Evolutionary conservation across 1,140 invertebrate species (phyloP).

Genomic region (Sinonovacula constricta): DNA sequence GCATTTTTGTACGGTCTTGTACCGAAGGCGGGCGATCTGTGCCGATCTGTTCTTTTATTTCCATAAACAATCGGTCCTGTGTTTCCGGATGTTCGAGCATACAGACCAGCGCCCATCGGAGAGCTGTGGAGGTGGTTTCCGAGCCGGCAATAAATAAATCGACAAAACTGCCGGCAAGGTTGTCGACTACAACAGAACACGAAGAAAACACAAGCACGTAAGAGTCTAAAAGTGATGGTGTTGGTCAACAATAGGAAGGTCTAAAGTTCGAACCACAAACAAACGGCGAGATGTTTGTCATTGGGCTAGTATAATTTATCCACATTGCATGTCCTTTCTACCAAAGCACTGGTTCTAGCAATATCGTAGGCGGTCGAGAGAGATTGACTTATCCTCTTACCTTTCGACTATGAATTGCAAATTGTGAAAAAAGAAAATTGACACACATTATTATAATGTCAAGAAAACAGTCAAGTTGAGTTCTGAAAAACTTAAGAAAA

Average conservation of each 20-base stretch:
- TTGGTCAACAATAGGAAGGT: not conserved
- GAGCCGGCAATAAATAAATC: too few relatives aligned
- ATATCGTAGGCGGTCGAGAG: too few relatives aligned
- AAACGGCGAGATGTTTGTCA: not conserved
- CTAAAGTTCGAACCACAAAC: not conserved
- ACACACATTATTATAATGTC: too few relatives aligned
- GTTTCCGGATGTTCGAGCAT: slow-evolving; percentile 86
- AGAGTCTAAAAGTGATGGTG: not conserved
- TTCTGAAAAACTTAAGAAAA: too few relatives aligned
- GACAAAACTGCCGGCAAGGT: too few relatives aligned
- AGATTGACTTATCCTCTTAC: too few relatives aligned
- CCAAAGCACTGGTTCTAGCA: not conserved
- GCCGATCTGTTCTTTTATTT: slow-evolving; percentile 83
- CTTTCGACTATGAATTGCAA: too few relatives aligned
- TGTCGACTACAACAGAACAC: too few relatives aligned
- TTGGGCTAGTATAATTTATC: not conserved
- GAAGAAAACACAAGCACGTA: not conserved
- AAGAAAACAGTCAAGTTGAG: too few relatives aligned
- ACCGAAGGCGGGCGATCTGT: slow-evolving; percentile 14
- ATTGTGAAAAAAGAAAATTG: too few relatives aligned
- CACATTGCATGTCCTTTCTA: too few relatives aligned
- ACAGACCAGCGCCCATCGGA: slow-evolving; percentile 91
- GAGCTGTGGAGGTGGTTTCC: too few relatives aligned
- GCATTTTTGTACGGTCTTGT: slow-evolving; percentile 7
- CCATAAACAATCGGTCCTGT: slow-evolving; percentile 89